Evolutionary conservation across 2,797 vertebrate species (phyloP).

Genomic region (Sebastes itinus): DNA sequence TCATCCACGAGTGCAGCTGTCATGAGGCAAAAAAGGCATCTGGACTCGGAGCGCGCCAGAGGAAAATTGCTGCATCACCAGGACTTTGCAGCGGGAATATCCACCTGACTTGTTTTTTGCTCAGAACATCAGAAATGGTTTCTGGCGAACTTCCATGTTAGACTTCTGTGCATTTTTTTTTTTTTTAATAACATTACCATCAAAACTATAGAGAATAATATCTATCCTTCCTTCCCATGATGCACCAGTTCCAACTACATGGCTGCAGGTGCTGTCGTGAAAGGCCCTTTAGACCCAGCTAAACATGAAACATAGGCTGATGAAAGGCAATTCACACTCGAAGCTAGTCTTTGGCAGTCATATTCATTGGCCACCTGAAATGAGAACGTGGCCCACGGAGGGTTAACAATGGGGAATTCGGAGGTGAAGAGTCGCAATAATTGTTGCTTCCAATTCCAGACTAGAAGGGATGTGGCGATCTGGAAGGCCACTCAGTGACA

Average conservation of each 20-base stretch:
- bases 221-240: neutral
- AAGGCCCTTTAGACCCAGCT: conserved; percentile 28
- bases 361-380: conserved; percentile 54
- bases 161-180: neutral
- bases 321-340: conserved; percentile 43
- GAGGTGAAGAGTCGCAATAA: conserved; percentile 73
- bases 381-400: conserved; percentile 41
- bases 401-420: conserved; percentile 71
- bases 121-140: conserved; percentile 18
- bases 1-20: conserved; percentile 81
- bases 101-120: conserved; percentile 32
- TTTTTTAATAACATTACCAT: neutral
- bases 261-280: conserved; percentile 2
- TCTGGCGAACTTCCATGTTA: conserved; percentile 1
- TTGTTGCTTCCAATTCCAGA: conserved; percentile 66
- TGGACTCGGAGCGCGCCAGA: conserved; percentile 63
- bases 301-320: conserved; percentile 38
- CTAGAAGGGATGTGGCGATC: conserved; percentile 60
- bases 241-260: neutral
- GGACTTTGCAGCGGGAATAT: conserved; percentile 31
- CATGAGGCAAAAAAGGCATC: conserved; percentile 68
- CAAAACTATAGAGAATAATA: neutral
- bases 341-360: conserved; percentile 41
- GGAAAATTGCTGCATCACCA: conserved; percentile 62
- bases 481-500: conserved; percentile 63